phyloP scores from a whole-genome alignment of 2,797 vertebrate genomes.

The Enteromius anoplus region DNA sequence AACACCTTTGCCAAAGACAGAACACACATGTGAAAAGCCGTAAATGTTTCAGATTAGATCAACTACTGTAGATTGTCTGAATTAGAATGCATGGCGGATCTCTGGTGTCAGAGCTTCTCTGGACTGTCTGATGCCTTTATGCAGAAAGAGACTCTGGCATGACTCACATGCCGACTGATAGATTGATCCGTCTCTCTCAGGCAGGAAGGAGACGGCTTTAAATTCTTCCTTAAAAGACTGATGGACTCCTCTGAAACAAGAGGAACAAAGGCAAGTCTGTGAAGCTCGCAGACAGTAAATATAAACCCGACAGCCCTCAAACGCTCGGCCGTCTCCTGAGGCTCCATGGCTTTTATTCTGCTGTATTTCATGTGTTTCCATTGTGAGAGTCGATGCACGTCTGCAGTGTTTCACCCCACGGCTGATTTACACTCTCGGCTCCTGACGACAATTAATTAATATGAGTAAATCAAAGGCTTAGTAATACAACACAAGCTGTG shows the following conservation, averaged over 20 bases:
- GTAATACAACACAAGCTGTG: neutral
- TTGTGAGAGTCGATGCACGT: neutral
- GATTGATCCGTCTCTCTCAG: neutral
- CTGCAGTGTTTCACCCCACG: neutral
- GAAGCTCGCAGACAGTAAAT: neutral
- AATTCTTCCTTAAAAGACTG: neutral
- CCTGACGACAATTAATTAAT: constrained; percentile 14
- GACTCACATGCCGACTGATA: neutral
- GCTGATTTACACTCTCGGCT: neutral
- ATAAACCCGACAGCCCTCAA: neutral
- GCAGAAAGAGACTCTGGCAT: neutral
- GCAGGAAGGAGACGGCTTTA: neutral
- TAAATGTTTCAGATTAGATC: neutral
- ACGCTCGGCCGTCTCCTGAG: neutral
- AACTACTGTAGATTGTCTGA: neutral
- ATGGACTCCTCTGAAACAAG: neutral
- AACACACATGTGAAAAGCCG: neutral
- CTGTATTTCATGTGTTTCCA: constrained; percentile 2
- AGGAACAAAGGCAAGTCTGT: constrained; percentile 3
- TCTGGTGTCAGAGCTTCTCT: neutral
- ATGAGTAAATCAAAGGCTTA: neutral
- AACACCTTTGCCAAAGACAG: neutral
- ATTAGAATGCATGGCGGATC: neutral
- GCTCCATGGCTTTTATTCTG: neutral
- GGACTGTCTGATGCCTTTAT: neutral